These are phyloP conservation scores for Thomomys bottae DNA, from an alignment of 2,113 vertebrate genomes.

Conservation along the genomic window DNA sequence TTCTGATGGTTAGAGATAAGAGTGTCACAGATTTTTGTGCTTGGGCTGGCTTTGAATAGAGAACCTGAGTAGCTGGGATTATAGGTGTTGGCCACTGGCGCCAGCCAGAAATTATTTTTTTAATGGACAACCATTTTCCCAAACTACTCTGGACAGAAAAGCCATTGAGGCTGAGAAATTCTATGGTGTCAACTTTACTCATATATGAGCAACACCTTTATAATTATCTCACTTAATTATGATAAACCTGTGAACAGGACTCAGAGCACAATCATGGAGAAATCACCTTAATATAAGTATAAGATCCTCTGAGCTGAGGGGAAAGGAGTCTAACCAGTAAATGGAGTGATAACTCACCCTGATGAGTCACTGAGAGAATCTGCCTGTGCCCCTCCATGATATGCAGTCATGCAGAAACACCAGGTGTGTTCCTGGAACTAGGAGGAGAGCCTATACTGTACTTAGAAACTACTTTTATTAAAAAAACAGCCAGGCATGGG, in stretches of 20 bases:
- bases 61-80: too few species aligned
- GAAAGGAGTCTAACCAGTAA: neutral
- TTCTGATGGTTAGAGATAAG: too few species aligned
- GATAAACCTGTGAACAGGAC: neutral
- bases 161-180: neutral
- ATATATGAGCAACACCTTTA: neutral
- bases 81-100: too few species aligned
- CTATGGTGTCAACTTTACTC: conserved; percentile 18
- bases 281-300: neutral
- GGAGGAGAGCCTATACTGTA: neutral
- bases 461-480: too few species aligned
- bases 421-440: neutral
- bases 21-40: too few species aligned
- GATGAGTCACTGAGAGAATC: neutral
- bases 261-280: neutral
- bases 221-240: neutral
- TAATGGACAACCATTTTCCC: conserved; percentile 45
- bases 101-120: conserved; percentile 39
- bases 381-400: neutral
- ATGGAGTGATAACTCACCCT: neutral
- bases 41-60: too few species aligned
- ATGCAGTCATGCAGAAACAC: neutral
- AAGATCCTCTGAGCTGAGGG: neutral
- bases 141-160: conserved; percentile 4
- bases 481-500: too few species aligned